Conservation (phyloP, 2,113 vertebrate genomes). For the Egretta garzetta region DNA sequence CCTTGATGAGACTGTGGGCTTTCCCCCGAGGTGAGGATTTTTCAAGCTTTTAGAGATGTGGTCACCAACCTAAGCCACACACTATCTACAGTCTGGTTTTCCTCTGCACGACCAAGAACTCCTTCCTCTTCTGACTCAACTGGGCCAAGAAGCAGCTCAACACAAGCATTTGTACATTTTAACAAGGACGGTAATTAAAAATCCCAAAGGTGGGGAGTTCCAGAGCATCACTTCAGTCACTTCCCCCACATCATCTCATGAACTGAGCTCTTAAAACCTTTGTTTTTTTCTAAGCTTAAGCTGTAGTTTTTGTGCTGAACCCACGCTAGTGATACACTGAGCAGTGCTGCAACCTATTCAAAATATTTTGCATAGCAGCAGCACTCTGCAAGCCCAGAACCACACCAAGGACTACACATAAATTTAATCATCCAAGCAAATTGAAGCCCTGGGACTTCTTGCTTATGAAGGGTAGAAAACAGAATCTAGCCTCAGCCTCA, state of each 20-base stretch:
- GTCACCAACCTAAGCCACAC: too few species aligned
- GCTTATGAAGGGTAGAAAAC: neutral
- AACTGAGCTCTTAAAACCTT: neutral
- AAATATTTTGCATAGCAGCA: neutral
- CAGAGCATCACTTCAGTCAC: neutral
- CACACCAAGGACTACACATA: neutral
- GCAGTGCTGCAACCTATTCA: neutral
- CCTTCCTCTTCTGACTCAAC: neutral
- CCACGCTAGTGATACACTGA: neutral
- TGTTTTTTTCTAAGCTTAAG: neutral
- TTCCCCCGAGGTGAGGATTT: neutral
- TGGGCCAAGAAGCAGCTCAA: neutral
- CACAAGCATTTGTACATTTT: neutral
- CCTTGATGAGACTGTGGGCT: neutral
- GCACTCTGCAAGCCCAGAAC: neutral
- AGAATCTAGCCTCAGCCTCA: neutral
- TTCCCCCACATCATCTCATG: rapidly evolving
- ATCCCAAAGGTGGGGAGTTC: neutral
- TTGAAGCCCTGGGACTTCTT: neutral
- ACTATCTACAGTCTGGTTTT: neutral
- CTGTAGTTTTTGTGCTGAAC: neutral
- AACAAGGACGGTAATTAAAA: neutral
- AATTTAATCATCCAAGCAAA: neutral
- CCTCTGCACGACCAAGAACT: neutral
- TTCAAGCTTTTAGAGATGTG: neutral